A percentile compares a stretch with the other conserved stretches of the same genome.
Conservation (phyloP, 1,140 invertebrate species). For the Drosophila oshimai region DNA sequence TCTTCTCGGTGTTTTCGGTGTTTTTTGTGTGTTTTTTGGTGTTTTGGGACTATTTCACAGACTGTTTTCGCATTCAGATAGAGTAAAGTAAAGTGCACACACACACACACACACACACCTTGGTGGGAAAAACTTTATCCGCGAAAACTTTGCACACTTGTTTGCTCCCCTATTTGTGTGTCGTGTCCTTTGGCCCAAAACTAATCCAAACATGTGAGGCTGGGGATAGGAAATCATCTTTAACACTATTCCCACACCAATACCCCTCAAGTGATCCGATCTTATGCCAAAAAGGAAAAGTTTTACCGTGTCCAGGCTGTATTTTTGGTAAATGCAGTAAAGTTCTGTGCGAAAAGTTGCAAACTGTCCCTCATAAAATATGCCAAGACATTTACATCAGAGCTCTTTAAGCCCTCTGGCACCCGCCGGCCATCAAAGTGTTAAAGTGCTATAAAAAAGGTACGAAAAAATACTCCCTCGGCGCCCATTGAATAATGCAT, state of each 20-base stretch:
- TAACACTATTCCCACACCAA: neutral
- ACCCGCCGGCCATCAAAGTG: slow-evolving; percentile 48
- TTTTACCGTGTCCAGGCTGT: slow-evolving; percentile 28
- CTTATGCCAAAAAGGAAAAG: slow-evolving; percentile 6
- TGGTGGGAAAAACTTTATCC: slow-evolving; percentile 9
- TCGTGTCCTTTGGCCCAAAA: neutral
- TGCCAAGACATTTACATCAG: slow-evolving; percentile 68
- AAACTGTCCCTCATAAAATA: slow-evolving; percentile 66
- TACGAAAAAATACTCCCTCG: slow-evolving; percentile 38
- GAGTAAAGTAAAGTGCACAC: too few species aligned
- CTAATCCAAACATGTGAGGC: slow-evolving; percentile 27
- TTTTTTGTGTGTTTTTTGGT: slow-evolving; percentile 17
- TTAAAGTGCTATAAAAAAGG: slow-evolving; percentile 66
- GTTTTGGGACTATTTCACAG: neutral
- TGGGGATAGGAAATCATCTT: slow-evolving; percentile 7
- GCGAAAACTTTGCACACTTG: slow-evolving; percentile 25
- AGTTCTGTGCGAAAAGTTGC: slow-evolving; percentile 34
- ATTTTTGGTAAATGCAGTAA: slow-evolving; percentile 32
- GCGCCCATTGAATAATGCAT: slow-evolving; percentile 65
- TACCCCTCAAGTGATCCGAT: slow-evolving; percentile 20
- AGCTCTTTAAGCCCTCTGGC: slow-evolving; percentile 18
- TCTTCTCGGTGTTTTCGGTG: neutral
- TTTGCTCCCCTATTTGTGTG: slow-evolving; percentile 8
- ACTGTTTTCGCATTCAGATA: neutral
- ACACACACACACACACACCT: neutral